Evolutionary conservation across 2,888 invertebrate genomes (phyloP), one percentile per base, ranked within the genome.

Genomic region (Galeruca laticollis): DNA sequence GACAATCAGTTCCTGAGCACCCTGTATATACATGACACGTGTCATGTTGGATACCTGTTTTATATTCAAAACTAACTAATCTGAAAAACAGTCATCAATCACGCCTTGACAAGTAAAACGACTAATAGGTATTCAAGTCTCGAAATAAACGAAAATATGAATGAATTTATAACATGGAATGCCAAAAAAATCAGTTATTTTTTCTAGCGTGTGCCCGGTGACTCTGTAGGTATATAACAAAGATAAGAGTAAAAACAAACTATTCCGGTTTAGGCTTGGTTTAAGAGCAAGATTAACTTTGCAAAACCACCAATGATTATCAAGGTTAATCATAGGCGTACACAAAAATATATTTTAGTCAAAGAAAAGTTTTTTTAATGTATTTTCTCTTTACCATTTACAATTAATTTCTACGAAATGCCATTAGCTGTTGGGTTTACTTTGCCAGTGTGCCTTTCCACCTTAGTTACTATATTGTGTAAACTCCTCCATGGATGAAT

Each of bases 261-360:
- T 67, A 71, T 73, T 73, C 74, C 70, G 72, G 73, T 75, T 72
- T 72, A 70, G 71, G 74, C 68, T 67, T 63, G 69, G 72, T 68
- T 69, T 64, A 69, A 69, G 66, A 69, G 69, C 74, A 60, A 73
- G 73, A 73, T 71, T 71, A 66, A 73, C 71, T 71, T 71, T 63
- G 73, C 74, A 75, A 70, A 75, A 73, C 73, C 70, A 66, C 73
- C 62, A 73, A 70, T 66, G 70, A 69, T 71, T 66, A 70, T 69
- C 74, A 75, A 75, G 74, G 74, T 64, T 73, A 75, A 40, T 2
- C 73, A 73, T 60, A 47, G 71, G 70, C 69, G 73, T 47, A 47
- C 54, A 8, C 37, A 26, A 20, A n/a, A 52, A 40, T 5, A n/a
- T 21, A 33, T 31, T 31, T 21, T 26, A 40, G 2, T 37, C 11